Conservation (phyloP, 2,888 invertebrate species). For the Laothoe populi region DNA sequence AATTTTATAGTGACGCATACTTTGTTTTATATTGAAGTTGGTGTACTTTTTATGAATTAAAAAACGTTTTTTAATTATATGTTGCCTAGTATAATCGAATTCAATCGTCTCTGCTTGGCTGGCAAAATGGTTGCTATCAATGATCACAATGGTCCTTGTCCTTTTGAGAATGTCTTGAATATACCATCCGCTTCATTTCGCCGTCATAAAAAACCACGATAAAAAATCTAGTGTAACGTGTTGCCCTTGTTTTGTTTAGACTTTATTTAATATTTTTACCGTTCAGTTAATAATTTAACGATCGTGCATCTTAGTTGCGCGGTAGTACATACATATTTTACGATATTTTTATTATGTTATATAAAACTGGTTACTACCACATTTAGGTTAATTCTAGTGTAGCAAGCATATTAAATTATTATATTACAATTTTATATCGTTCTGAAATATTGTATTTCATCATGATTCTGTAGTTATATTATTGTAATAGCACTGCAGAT, state of each 20-base stretch:
- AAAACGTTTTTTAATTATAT: too few relatives aligned
- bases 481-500: too few relatives aligned
- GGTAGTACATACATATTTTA: background rate
- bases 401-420: background rate
- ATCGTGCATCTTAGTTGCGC: background rate
- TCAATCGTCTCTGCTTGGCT: too few relatives aligned
- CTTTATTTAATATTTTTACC: background rate
- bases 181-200: background rate
- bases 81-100: too few relatives aligned
- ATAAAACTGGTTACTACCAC: background rate
- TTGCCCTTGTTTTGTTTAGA: slow-evolving; percentile 6
- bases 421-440: too few relatives aligned
- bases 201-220: background rate
- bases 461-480: too few relatives aligned
- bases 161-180: too few relatives aligned
- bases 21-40: too few relatives aligned
- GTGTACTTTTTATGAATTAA: too few relatives aligned
- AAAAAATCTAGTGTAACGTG: background rate
- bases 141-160: background rate
- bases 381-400: background rate
- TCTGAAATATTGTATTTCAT: too few relatives aligned
- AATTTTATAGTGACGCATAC: too few relatives aligned
- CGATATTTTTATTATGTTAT: slow-evolving; percentile 12
- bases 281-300: slow-evolving; percentile 12
- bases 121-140: too few relatives aligned